Evolutionary conservation across 2,888 invertebrate genomes (phyloP).

Genomic region (Lordiphosa fenestrarum): DNA sequence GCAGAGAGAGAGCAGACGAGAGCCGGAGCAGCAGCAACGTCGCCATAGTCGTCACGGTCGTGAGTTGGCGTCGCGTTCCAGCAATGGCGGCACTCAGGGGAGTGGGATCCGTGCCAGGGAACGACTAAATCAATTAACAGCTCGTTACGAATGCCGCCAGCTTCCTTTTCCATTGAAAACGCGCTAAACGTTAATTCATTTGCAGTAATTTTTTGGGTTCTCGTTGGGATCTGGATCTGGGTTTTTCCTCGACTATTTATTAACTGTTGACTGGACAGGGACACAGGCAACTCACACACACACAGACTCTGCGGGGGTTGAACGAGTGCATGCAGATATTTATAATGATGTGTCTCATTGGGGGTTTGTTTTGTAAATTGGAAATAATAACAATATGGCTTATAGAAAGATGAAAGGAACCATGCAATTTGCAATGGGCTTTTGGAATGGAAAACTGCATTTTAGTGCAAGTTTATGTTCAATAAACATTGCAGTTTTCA

Average conservation of each 20-base stretch:
- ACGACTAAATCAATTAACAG: constrained; percentile 73
- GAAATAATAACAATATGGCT: background rate
- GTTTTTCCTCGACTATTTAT: constrained; percentile 51
- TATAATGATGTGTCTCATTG: constrained; percentile 14
- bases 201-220: constrained; percentile 42
- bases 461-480: no score
- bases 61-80: constrained; percentile 39
- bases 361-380: background rate
- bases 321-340: constrained; percentile 1
- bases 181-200: constrained; percentile 49
- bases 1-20: constrained; percentile 18
- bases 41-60: constrained; percentile 65
- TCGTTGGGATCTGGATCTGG: constrained; percentile 28
- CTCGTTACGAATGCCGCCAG: constrained; percentile 60
- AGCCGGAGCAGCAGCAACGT: constrained; percentile 30
- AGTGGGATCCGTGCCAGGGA: constrained; percentile 35
- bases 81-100: constrained; percentile 70
- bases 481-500: no score
- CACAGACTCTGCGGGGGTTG: constrained; percentile 18
- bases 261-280: constrained; percentile 61
- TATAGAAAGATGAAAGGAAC: no score
- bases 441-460: no score
- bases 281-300: constrained; percentile 1
- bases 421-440: no score
- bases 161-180: constrained; percentile 34